Percentiles rank a stretch among this genome's conserved stretches.
Evolutionary conservation across 2,797 vertebrate species (phyloP).

Genomic region (Neomorphus geoffroyi): DNA sequence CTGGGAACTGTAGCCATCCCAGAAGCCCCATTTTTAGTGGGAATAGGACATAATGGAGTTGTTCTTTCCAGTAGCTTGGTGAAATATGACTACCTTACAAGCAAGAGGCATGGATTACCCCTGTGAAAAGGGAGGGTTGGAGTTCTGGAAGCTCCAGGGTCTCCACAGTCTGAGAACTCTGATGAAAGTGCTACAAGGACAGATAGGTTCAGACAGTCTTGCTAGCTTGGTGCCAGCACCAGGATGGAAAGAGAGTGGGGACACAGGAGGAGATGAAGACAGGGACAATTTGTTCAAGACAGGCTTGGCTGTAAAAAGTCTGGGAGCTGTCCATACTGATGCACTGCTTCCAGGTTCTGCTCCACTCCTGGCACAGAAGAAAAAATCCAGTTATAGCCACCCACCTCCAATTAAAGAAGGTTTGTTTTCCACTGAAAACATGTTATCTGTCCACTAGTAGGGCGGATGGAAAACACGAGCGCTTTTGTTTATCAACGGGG

Average conservation of each 20-base stretch:
- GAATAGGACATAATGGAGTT: neutral
- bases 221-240: neutral
- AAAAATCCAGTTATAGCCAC: neutral
- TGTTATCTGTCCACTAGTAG: neutral
- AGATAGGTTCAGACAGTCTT: neutral
- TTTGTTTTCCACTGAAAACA: neutral
- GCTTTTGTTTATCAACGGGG: rapidly evolving
- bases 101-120: neutral
- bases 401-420: neutral
- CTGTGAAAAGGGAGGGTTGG: neutral
- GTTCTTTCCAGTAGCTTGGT: neutral
- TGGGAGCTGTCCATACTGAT: neutral
- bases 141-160: neutral
- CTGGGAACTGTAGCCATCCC: neutral
- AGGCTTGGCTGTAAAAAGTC: neutral
- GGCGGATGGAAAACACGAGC: rapidly evolving
- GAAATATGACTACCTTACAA: neutral
- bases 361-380: neutral
- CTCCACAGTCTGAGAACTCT: neutral
- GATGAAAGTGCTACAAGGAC: neutral
- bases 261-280: neutral
- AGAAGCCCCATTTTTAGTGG: neutral
- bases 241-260: neutral
- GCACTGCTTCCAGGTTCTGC: neutral
- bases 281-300: neutral